Base-by-base conservation (phyloP, 2,113 vertebrate genomes). In the Xiphophorus couchianus region DNA sequence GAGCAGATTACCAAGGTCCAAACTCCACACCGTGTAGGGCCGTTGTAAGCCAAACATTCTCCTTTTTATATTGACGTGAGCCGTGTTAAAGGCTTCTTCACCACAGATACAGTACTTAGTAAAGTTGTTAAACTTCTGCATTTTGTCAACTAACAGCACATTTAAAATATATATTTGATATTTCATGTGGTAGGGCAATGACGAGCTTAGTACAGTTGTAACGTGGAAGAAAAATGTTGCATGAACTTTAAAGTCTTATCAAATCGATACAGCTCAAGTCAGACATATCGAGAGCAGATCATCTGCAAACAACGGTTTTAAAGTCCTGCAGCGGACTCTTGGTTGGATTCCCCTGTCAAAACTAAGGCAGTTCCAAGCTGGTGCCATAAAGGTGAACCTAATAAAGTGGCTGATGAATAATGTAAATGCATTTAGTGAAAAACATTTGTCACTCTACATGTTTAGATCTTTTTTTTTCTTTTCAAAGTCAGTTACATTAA, bases 1-100 rank as follows among this genome's bases (percentile, higher is more conserved):
- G 17, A 48, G 19, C 44, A 48, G 1, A 48, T 37, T 5, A 48
- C 17, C 17, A 19, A 48, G 17, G 44, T 48, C 10, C 25, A 25
- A 58, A 58, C 51, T 58, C 51, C 51, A 85, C 77, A 64, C 29
- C 58, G 51, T 44, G 30, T 77, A 33, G 75, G 64, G 17, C 5
- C 62, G 48, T n/a, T 80, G 31, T 62, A 74, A 74, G 64, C 54
- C 22, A 25, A 14, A 65, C 60, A 73, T 78, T 71, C 19, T 51
- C 5, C 1, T 51, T 51, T 51, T 22, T 51, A 19, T 51, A 19
- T 25, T 0, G 22, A 25, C 42, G 19, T 2, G 51, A 54, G 25
- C 5, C 19, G 9, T 1, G 25, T 3, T 8, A 10, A 54, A 54
- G 22, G 8, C 17, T 54, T 54, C 22, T 54, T 25, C 19, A 54